phyloP scores from a whole-genome alignment of 1,140 invertebrate genomes.

The Meloidogyne hapla region DNA sequence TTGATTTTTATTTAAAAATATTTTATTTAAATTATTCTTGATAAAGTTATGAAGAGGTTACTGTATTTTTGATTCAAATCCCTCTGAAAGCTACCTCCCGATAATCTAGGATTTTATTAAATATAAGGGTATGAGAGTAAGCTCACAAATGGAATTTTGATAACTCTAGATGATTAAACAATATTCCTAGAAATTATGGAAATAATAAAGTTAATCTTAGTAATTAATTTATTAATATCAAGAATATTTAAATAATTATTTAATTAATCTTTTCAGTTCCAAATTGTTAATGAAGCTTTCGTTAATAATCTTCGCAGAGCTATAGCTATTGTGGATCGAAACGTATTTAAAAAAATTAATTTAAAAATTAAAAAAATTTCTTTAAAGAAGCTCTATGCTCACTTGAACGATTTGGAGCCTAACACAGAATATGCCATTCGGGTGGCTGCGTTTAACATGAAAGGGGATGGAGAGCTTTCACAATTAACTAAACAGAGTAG shows the following conservation, averaged over 20 bases:
- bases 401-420: slow-evolving; percentile 88
- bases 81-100: too few relatives aligned
- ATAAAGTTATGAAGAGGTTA: too few relatives aligned
- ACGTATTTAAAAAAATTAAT: slow-evolving; percentile 34
- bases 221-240: too few relatives aligned
- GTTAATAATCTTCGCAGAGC: slow-evolving; percentile 36
- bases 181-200: too few relatives aligned
- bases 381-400: slow-evolving; percentile 66
- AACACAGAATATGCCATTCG: slow-evolving; percentile 92
- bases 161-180: too few relatives aligned
- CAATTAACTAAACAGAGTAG: slow-evolving; percentile 33
- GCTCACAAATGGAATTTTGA: too few relatives aligned
- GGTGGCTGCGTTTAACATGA: slow-evolving; percentile 78
- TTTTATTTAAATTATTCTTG: too few relatives aligned
- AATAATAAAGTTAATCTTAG: too few relatives aligned
- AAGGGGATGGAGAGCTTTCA: slow-evolving; percentile 58
- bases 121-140: too few relatives aligned
- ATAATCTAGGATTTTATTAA: too few relatives aligned
- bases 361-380: slow-evolving; percentile 18
- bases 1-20: neutral
- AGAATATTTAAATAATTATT: too few relatives aligned
- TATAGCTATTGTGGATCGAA: slow-evolving; percentile 46
- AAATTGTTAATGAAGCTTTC: slow-evolving; percentile 52
- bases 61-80: too few relatives aligned
- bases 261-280: slow-evolving; percentile 25